Base-by-base conservation (phyloP, 2,113 vertebrate genomes). In the Epinephelus lanceolatus region DNA sequence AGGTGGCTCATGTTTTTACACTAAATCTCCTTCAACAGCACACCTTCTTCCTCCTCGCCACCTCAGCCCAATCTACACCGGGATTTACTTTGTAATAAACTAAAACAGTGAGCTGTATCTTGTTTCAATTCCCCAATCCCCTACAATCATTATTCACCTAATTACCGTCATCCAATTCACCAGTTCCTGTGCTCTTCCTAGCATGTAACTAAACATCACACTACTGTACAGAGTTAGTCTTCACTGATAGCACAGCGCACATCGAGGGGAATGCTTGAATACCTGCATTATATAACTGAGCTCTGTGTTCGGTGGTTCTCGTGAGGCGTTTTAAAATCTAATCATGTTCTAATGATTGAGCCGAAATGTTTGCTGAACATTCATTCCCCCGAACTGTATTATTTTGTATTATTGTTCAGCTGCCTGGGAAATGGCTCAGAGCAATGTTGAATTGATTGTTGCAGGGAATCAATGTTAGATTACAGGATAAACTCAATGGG, bases 1-100 rank as follows among this genome's bases (percentile, higher is more conserved):
- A 92, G 91, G 92, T 91, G 84, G 70, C 71, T 89, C 70, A 23
- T 84, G 84, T 88, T 89, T 86, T 85, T 75, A 74, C 68, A 75
- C 69, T 18, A 72, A 90, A 80, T 75, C 59, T 67, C 68, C 65
- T 73, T 60, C 56, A 72, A 71, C 47, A 55, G 49, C 67, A 66
- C 59, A 21, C 33, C 15, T 30, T 65, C 71, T 57, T 71, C 81
- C 61, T 77, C 69, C 17, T 13, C 1, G 6, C 45, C 33, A 30
- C 56, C 53, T 23, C 74, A 25, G 49, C 63, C 52, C 0, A 2
- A 55, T 18, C 25, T 1, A 71, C 1, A 0, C 27, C 2, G 65
- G 63, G 65, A 63, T 74, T 86, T 67, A 75, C 74, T 80, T 76
- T 75, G 17, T 65, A 73, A 83, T 73, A 78, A 78, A 78, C 69